These are phyloP conservation scores for Malurus elegans DNA, from an alignment of 2,113 vertebrate genomes.

Conservation along the genomic window DNA sequence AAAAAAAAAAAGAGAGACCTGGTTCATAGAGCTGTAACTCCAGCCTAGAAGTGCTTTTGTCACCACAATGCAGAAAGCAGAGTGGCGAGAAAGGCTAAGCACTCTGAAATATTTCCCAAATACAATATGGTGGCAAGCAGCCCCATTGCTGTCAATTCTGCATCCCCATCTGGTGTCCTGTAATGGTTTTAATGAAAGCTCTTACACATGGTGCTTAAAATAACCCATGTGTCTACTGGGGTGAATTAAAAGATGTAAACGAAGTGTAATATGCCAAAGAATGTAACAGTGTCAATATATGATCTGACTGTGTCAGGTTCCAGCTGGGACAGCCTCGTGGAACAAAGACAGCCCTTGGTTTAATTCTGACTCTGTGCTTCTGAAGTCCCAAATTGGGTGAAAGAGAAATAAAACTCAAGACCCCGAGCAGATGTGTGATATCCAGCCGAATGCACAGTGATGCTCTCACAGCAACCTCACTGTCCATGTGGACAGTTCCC, in stretches of 20 bases:
- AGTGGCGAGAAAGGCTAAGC: background rate
- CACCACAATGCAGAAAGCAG: background rate
- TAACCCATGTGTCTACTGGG: conserved; percentile 63
- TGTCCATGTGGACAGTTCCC: background rate
- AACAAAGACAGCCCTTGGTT: conserved; percentile 72
- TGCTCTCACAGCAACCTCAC: background rate
- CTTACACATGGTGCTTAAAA: conserved; percentile 55
- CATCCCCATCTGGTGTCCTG: conserved; percentile 60
- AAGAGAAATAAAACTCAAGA: conserved; percentile 64
- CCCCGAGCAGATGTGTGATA: conserved; percentile 63
- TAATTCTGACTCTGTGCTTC: conserved; percentile 44
- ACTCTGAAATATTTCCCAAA: background rate
- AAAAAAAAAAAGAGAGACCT: background rate
- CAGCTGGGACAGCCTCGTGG: conserved; percentile 69
- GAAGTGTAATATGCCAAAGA: conserved; percentile 70
- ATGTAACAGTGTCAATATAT: conserved; percentile 69
- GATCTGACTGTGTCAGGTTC: conserved; percentile 70
- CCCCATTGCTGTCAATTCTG: conserved; percentile 30
- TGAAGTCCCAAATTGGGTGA: conserved; percentile 54
- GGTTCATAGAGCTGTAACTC: background rate
- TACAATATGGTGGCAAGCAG: conserved; percentile 59
- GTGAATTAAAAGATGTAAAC: conserved; percentile 74
- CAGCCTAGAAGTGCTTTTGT: background rate
- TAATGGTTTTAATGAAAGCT: conserved; percentile 62
- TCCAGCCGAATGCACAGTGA: background rate